phyloP scores from a whole-genome alignment of 2,797 vertebrate species.

The Gambelia wislizenii region DNA sequence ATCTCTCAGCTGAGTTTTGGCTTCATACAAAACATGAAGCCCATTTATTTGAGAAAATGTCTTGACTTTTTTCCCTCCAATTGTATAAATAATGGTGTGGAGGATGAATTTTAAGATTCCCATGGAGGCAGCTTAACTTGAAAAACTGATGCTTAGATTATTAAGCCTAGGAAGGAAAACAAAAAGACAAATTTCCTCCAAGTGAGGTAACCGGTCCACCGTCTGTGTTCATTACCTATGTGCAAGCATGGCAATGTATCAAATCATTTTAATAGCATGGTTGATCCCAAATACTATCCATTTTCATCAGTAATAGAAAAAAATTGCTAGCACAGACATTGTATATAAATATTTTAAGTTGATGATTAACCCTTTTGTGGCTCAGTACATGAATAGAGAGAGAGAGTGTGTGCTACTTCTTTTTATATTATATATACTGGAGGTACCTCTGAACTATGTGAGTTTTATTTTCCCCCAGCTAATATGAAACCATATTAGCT shows the following conservation, averaged over 20 bases:
- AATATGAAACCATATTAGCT: not conserved
- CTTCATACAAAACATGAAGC: slow-evolving; percentile 59
- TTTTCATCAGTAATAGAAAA: slow-evolving; percentile 70
- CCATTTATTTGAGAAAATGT: slow-evolving; percentile 46
- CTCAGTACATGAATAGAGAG: slow-evolving; percentile 61
- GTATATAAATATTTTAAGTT: slow-evolving; percentile 66
- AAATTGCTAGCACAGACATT: slow-evolving; percentile 58
- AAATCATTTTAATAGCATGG: slow-evolving; percentile 68
- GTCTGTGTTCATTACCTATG: slow-evolving; percentile 74
- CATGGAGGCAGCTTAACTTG: slow-evolving; percentile 61
- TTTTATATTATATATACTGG: slow-evolving; percentile 12
- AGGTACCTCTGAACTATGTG: not conserved
- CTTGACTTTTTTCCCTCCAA: slow-evolving; percentile 56
- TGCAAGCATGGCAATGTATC: slow-evolving; percentile 68
- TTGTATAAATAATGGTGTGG: slow-evolving; percentile 50
- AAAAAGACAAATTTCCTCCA: slow-evolving; percentile 62
- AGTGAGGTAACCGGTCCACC: slow-evolving; percentile 67
- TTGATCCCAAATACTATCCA: slow-evolving; percentile 65
- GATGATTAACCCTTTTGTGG: slow-evolving; percentile 64
- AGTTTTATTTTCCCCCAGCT: slow-evolving; percentile 43
- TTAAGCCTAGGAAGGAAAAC: slow-evolving; percentile 35
- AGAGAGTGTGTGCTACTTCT: no score
- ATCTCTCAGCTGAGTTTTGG: slow-evolving; percentile 43
- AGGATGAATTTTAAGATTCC: slow-evolving; percentile 59
- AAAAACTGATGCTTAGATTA: slow-evolving; percentile 66